These are phyloP conservation scores for Phyllopteryx taeniolatus DNA, from an alignment of 2,113 vertebrate genomes.

Conservation along the genomic window DNA sequence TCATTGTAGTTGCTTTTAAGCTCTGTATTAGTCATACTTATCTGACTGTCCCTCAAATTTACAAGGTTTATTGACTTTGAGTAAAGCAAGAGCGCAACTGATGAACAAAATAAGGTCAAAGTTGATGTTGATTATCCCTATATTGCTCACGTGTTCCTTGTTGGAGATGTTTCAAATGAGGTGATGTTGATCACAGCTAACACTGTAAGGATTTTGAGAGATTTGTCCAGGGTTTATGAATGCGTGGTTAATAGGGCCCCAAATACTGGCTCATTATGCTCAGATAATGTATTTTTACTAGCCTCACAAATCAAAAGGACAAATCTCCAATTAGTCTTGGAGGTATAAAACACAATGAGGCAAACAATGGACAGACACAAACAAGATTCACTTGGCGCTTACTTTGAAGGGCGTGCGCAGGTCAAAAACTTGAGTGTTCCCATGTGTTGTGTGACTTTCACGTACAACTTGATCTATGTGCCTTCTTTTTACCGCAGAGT, in stretches of 20 bases:
- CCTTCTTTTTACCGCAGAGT: background rate
- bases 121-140: no score
- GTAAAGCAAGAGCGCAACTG: no score
- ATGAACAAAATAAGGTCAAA: no score
- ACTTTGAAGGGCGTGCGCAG: conserved; percentile 3
- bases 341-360: background rate
- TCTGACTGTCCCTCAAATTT: no score
- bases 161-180: background rate
- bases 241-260: conserved; percentile 22
- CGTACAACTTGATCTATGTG: background rate
- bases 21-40: no score
- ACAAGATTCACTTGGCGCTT: background rate
- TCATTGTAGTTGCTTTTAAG: no score
- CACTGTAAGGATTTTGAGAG: conserved; percentile 12
- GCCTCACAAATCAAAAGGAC: conserved; percentile 23
- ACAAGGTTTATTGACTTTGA: no score
- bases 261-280: conserved; percentile 25
- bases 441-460: background rate
- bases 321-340: background rate
- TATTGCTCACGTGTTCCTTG: background rate
- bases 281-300: conserved; percentile 12
- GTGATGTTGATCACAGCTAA: conserved; percentile 3
- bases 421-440: conserved; percentile 13
- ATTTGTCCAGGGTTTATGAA: conserved; percentile 16
- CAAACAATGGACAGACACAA: background rate